phyloP scores from a whole-genome alignment of 1,140 invertebrate species.

The Yoshiicerus persimilis region DNA sequence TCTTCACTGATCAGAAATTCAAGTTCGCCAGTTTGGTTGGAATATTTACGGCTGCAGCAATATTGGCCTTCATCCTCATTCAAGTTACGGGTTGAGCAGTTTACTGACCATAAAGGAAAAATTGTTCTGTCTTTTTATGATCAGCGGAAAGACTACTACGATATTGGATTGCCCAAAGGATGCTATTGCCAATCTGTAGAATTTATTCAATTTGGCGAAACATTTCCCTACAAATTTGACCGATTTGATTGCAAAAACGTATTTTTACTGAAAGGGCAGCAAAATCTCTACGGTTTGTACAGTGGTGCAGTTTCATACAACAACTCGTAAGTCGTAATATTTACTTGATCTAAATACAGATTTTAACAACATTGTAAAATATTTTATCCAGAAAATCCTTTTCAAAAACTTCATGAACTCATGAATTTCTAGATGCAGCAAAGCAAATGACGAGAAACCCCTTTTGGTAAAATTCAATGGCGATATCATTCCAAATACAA shows the following conservation, averaged over 20 bases:
- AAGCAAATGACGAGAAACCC: neutral
- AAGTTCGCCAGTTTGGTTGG: neutral
- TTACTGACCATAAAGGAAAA: neutral
- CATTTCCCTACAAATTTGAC: neutral
- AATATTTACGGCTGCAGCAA: neutral
- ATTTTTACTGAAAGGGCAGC: neutral
- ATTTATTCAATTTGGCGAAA: neutral
- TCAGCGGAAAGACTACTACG: neutral
- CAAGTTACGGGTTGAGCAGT: neutral
- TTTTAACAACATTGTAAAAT: too few species aligned
- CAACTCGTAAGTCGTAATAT: slow-evolving; percentile 8
- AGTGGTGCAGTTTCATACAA: slow-evolving; percentile 19
- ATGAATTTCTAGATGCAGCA: neutral
- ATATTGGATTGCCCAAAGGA: neutral
- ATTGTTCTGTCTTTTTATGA: slow-evolving; percentile 1
- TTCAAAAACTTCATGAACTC: neutral
- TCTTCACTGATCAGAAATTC: neutral
- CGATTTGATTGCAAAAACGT: neutral
- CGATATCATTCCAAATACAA: neutral
- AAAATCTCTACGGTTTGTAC: neutral
- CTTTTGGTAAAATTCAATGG: neutral
- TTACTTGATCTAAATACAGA: neutral
- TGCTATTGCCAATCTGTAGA: neutral
- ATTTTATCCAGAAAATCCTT: neutral
- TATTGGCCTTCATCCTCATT: neutral